Percentiles rank a stretch among this genome's conserved stretches.
These are phyloP conservation scores for Drosophila subsilvestris DNA, from an alignment of 2,888 invertebrate genomes.

Conservation along the genomic window DNA sequence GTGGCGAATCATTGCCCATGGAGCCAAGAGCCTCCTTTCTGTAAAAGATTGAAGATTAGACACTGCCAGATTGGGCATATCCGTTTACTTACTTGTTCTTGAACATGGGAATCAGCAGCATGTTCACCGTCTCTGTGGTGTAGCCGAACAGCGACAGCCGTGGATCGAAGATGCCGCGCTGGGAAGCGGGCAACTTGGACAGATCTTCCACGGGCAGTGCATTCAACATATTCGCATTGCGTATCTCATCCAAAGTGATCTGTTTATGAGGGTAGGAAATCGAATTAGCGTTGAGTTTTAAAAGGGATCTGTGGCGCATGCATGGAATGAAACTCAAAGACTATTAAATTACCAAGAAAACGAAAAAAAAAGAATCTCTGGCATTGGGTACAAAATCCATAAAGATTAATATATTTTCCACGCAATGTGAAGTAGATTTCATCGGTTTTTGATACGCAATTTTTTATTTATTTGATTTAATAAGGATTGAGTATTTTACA, in stretches of 20 bases:
- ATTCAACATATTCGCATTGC: constrained; percentile 86
- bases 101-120: constrained; percentile 98
- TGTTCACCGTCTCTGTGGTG: constrained; percentile 96
- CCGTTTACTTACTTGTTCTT: constrained; percentile 91
- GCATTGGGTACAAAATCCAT: not conserved
- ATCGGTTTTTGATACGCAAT: too few relatives aligned
- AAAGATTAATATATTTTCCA: not conserved
- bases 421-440: not conserved
- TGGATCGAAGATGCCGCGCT: constrained; percentile 89
- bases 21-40: constrained; percentile 99
- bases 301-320: not conserved
- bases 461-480: too few relatives aligned
- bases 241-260: constrained; percentile 92
- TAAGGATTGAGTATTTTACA: too few relatives aligned
- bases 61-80: too few relatives aligned
- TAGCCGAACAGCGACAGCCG: constrained; percentile 96
- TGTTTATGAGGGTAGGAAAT: constrained; percentile 79
- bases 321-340: constrained; percentile 20
- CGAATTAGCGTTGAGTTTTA: not conserved
- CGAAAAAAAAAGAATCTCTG: not conserved
- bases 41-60: not conserved
- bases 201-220: constrained; percentile 56
- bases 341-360: not conserved
- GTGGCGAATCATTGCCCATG: constrained; percentile 99
- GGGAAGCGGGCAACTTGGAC: constrained; percentile 77